A percentile compares a stretch with the other conserved stretches of the same genome.
These are phyloP conservation scores for Caenorhabditis remanei DNA, from an alignment of 1,140 invertebrate species.

Conservation along the genomic window DNA sequence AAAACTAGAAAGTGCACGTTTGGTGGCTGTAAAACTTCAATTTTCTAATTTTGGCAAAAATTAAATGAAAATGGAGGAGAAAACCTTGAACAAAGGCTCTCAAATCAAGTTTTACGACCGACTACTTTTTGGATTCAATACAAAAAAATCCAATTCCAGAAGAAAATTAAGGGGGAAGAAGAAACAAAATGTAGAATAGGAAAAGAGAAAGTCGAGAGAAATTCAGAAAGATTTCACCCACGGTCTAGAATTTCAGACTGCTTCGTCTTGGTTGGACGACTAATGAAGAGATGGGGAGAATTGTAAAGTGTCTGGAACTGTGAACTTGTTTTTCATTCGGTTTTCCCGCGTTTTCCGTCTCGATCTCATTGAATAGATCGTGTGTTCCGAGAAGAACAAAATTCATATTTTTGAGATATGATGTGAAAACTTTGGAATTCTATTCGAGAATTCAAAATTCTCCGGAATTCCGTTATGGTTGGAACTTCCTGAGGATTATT, in stretches of 20 bases:
- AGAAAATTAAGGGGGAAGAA: too few relatives aligned
- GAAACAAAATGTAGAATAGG: neutral
- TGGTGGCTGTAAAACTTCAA: neutral
- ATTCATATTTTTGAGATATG: neutral
- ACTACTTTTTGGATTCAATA: too few relatives aligned
- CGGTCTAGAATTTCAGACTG: constrained; percentile 44
- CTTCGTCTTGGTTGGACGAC: constrained; percentile 1
- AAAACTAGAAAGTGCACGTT: constrained; percentile 7
- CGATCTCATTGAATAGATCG: neutral
- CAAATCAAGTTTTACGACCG: too few relatives aligned
- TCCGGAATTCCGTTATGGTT: neutral
- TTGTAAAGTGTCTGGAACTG: constrained; percentile 23
- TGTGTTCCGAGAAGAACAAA: neutral
- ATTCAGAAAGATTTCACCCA: constrained; percentile 8
- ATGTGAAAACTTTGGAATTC: neutral
- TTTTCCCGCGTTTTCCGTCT: neutral
- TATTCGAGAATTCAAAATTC: neutral
- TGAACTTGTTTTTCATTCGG: constrained; percentile 3
- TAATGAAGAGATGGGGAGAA: neutral
- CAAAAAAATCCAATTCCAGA: too few relatives aligned
- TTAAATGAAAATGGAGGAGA: neutral
- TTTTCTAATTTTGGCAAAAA: neutral
- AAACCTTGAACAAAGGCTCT: neutral
- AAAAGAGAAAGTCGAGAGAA: neutral
- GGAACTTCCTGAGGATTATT: too few relatives aligned